Percentiles rank a stretch among this genome's conserved stretches.
Evolutionary conservation across 1,140 invertebrate species (phyloP).

Genomic region (Diachasma alloeum): DNA sequence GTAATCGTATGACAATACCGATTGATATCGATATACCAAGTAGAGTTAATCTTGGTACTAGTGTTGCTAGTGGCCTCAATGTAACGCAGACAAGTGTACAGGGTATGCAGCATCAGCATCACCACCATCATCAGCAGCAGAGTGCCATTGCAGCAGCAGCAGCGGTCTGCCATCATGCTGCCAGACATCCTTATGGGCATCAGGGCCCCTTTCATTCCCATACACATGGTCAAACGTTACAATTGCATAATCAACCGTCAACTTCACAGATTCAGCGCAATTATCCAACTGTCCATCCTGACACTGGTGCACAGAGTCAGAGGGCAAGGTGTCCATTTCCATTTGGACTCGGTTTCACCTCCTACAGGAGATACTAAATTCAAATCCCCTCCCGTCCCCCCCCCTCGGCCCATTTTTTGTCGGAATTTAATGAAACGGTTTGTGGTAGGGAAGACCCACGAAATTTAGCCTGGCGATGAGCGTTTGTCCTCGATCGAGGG

Average conservation of each 20-base stretch:
- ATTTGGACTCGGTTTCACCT: constrained; percentile 54
- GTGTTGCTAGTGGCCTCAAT: constrained; percentile 6
- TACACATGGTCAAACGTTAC: constrained; percentile 36
- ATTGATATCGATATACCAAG: constrained; percentile 24
- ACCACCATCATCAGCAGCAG: constrained; percentile 15
- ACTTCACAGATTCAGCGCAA: constrained; percentile 50
- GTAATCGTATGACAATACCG: constrained; percentile 28
- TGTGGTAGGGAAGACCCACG: background rate
- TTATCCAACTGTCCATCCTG: constrained; percentile 47
- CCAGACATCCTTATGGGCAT: background rate
- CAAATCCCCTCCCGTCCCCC: background rate
- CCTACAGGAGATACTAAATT: constrained; percentile 56
- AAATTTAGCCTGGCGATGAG: constrained; percentile 30
- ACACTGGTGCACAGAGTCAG: constrained; percentile 46
- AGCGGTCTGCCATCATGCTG: constrained; percentile 5
- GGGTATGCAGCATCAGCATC: constrained; percentile 12
- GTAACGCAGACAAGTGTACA: constrained; percentile 19
- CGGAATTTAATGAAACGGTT: background rate
- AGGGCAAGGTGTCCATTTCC: constrained; percentile 57
- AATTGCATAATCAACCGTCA: constrained; percentile 47
- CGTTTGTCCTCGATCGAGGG: constrained; percentile 8
- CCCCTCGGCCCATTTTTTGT: background rate
- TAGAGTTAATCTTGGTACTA: constrained; percentile 16
- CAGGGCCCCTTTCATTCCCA: background rate
- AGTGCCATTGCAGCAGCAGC: constrained; percentile 1